Conservation (phyloP, 2,888 invertebrate species). For the Therioaphis trifolii region DNA sequence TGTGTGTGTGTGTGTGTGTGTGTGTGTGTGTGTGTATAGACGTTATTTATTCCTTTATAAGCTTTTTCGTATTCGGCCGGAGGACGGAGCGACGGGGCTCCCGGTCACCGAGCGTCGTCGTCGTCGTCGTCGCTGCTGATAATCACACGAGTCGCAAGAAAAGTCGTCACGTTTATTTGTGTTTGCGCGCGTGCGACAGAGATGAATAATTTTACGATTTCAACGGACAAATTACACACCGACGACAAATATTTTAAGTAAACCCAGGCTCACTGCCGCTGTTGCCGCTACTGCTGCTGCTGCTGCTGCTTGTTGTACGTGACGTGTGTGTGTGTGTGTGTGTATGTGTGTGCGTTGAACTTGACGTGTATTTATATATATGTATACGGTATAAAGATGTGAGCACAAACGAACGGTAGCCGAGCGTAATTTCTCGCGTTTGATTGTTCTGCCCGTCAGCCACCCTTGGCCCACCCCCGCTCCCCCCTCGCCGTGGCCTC, state of each 20-base stretch:
- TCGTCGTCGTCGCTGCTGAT: too few species aligned
- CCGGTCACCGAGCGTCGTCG: background rate
- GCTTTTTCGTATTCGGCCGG: background rate
- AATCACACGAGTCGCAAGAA: too few species aligned
- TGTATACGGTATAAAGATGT: too few species aligned
- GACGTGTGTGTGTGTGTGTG: too few species aligned
- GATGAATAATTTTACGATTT: conserved; percentile 32
- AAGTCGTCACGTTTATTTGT: too few species aligned
- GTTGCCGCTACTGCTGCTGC: too few species aligned
- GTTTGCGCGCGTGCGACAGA: background rate
- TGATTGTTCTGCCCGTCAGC: background rate
- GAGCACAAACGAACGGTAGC: background rate
- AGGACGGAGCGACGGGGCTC: too few species aligned
- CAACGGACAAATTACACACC: conserved; percentile 7
- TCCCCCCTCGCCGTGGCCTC: background rate
- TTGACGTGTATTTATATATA: background rate
- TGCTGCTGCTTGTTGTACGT: too few species aligned
- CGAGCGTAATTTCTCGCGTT: background rate
- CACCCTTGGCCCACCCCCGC: background rate
- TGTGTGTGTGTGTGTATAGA: background rate
- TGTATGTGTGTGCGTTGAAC: too few species aligned
- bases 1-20: background rate
- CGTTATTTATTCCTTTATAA: background rate
- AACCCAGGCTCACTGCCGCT: background rate
- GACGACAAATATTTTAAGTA: conserved; percentile 5